Conservation (phyloP, 1,140 invertebrate species). For the Cydia pomonella region DNA sequence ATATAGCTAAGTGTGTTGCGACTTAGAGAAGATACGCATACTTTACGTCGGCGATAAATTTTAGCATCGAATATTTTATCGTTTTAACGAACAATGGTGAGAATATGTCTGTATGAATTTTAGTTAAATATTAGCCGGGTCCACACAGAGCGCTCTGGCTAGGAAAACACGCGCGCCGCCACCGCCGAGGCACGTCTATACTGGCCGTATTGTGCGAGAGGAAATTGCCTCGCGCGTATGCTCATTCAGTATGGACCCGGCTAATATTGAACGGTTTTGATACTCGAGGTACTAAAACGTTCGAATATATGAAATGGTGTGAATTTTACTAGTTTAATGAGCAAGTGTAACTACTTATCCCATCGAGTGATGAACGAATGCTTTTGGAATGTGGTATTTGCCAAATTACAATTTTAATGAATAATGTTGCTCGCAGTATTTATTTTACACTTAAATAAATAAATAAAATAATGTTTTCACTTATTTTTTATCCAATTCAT, state of each 20-base stretch:
- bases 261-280: not conserved
- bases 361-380: not conserved
- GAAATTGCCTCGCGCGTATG: too few relatives aligned
- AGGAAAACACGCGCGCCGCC: too few relatives aligned
- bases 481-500: not conserved
- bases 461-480: not conserved
- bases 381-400: constrained; percentile 1
- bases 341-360: not conserved
- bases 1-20: not conserved
- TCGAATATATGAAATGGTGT: not conserved
- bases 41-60: not conserved
- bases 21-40: not conserved
- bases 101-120: not conserved
- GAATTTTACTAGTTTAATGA: not conserved
- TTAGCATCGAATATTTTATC: not conserved
- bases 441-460: constrained; percentile 27
- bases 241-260: too few relatives aligned
- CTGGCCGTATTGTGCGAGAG: too few relatives aligned
- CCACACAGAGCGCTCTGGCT: too few relatives aligned
- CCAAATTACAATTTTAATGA: constrained; percentile 18
- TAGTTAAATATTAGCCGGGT: too few relatives aligned
- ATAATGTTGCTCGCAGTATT: constrained; percentile 20
- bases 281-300: not conserved
- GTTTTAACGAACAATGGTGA: not conserved
- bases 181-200: too few relatives aligned